Percentiles rank a stretch among this genome's conserved stretches.
Conservation (phyloP, 2,113 vertebrate species). For the Catharus bicknelli region DNA sequence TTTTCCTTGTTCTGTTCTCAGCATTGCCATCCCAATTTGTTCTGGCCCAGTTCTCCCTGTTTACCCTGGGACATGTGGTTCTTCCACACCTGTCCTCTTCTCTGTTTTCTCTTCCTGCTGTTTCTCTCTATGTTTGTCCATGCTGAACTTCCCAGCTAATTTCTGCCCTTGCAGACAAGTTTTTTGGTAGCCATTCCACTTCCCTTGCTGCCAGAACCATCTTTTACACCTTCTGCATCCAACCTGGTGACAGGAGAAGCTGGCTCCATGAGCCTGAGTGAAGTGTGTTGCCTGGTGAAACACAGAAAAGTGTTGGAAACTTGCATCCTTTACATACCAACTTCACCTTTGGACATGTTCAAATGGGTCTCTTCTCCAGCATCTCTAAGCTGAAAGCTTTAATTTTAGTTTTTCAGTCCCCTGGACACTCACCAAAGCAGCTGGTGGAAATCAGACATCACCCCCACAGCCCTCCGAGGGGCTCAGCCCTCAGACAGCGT, state of each 20-base stretch:
- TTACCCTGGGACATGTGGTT: neutral
- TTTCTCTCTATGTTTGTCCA: neutral
- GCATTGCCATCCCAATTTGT: neutral
- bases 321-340: neutral
- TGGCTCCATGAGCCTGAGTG: neutral
- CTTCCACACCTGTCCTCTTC: neutral
- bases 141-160: neutral
- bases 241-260: neutral
- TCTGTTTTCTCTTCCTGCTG: neutral
- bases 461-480: neutral
- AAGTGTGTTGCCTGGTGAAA: neutral
- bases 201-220: neutral
- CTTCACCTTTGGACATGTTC: neutral
- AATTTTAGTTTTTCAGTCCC: neutral
- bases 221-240: neutral
- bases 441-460: neutral
- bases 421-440: neutral
- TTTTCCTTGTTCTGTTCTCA: neutral
- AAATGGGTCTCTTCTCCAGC: neutral
- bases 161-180: neutral
- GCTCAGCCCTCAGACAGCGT: neutral
- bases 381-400: neutral
- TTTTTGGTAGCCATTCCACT: neutral
- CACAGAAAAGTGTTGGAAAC: neutral
- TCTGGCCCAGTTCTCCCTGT: neutral